Evolutionary conservation across 1,140 invertebrate genomes (phyloP), one percentile per base, ranked within the genome.

Genomic region (Rhysida immarginata): DNA sequence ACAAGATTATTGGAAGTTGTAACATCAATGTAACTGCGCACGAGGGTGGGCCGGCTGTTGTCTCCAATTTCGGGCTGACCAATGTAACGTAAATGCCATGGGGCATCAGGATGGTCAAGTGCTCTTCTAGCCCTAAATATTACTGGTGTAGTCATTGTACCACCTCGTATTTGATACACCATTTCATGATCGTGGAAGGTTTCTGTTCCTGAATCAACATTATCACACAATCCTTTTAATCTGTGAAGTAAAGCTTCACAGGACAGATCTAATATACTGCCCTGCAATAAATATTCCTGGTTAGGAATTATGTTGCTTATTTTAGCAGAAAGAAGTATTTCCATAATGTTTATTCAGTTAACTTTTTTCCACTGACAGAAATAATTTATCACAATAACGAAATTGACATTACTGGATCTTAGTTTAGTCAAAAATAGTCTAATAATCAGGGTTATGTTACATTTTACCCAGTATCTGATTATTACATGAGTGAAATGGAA

Each of bases 181-280:
- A 73, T 68, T 60, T 77, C 75, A 61, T 92, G 84, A 73, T 96
- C 91, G 66, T 90, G 80, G 68, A 96, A 97, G 0, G 81, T 81
- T 73, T 96, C 91, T 8, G 87, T 84, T 3, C 84, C 85, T 55
- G 82, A 80, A 66, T 96, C 91, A 3, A 90, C 85, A 75, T 95
- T 94, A 62, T 96, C 93, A 71, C 92, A 96, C 0, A 96, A 75
- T 1, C 93, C 92, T 61, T 90, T 77, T 14, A 97, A 74, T 61
- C 92, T 75, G 66, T 96, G 89, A 16, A 96, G 72, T 20, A 97
- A 74, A n/a, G 92, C 84, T 70, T 94, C 89, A 14, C 93, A 86
- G 45, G 86, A 83, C n/a, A 79, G 81, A 69, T 96, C 92, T 26
- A 95, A 67, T 25, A 97, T 87, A 53, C 87, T 92, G 14, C 90